Base-by-base conservation (phyloP, 2,797 vertebrate species). In the Onychomys leucogaster region DNA sequence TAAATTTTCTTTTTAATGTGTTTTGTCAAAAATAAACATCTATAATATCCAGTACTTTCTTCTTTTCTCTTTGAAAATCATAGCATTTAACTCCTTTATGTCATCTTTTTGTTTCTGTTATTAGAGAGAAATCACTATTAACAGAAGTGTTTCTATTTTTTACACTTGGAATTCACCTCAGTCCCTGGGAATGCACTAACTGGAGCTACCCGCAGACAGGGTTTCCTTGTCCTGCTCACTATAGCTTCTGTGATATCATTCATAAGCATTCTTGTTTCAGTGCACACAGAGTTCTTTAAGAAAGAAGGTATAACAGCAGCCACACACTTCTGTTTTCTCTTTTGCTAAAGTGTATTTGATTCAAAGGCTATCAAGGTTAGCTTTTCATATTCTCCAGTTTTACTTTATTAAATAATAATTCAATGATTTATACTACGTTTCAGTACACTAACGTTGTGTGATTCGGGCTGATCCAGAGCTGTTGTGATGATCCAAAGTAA, bases 21-120 rank as follows among this genome's bases (percentile, higher is more conserved):
- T 61, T 59, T 88, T 76, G 3, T 69, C 7, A 89, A 21, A 34
- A 32, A 83, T 59, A 90, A 95, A 34, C 9, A 46, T 83, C 2
- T 88, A 6, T 73, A 9, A 59, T 87, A 94, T 90, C 9, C 94
- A 23, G 0, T 80, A 92, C 94, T 97, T 80, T 87, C 14, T 76
- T 89, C 55, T 16, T 75, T 84, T 84, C 23, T 19, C 19, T 12
- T 95, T 87, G 7, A 0, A 83, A 76, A 89, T 82, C 3, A 85
- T 13, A 76, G 59, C 6, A 71, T 90, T 76, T 96, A 95, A 52
- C 1, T 4, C 17, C 76, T 19, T 55, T 93, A 5, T 91, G n/a
- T 65, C 1, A 55, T 55, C n/a, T 92, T 90, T 65, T 61, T 2
- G 52, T 61, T 94, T 67, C 41, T 63, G 43, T 41, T 12, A 41